These are phyloP conservation scores for Halichoeres trimaculatus DNA, from an alignment of 2,113 vertebrate species.

Conservation along the genomic window DNA sequence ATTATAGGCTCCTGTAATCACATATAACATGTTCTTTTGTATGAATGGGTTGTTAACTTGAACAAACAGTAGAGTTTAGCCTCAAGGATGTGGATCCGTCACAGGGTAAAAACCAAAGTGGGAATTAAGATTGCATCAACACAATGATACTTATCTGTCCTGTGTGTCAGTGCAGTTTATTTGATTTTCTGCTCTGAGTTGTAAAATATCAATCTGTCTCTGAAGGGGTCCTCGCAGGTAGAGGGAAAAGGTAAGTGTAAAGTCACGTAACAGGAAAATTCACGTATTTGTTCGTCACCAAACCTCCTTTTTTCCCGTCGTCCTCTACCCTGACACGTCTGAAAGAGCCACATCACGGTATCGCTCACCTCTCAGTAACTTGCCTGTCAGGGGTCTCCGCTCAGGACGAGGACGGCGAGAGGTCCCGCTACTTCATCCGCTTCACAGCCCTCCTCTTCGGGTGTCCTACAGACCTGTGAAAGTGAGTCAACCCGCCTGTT, in stretches of 20 bases:
- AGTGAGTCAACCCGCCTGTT: too few relatives aligned
- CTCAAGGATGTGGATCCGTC: constrained; percentile 21
- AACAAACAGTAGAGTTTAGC: constrained; percentile 22
- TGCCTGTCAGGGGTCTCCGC: constrained; percentile 33
- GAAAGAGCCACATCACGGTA: background rate
- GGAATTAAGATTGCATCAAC: background rate
- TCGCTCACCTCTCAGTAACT: background rate
- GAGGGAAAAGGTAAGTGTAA: background rate
- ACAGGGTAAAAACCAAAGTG: background rate
- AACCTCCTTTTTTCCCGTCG: too few relatives aligned
- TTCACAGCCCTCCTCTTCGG: background rate
- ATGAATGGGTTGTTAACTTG: constrained; percentile 1
- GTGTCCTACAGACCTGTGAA: background rate
- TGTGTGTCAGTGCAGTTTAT: background rate
- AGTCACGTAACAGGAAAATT: background rate
- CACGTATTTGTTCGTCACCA: background rate
- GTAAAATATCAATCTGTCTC: background rate
- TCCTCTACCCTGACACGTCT: background rate
- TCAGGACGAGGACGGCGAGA: background rate
- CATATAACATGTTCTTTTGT: background rate
- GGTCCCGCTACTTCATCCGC: background rate
- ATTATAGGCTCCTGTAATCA: background rate
- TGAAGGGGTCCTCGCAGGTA: background rate
- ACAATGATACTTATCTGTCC: background rate
- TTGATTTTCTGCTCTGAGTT: too few relatives aligned